phyloP scores from a whole-genome alignment of 2,797 vertebrate species.

The Typhlichthys eigenmanni region DNA sequence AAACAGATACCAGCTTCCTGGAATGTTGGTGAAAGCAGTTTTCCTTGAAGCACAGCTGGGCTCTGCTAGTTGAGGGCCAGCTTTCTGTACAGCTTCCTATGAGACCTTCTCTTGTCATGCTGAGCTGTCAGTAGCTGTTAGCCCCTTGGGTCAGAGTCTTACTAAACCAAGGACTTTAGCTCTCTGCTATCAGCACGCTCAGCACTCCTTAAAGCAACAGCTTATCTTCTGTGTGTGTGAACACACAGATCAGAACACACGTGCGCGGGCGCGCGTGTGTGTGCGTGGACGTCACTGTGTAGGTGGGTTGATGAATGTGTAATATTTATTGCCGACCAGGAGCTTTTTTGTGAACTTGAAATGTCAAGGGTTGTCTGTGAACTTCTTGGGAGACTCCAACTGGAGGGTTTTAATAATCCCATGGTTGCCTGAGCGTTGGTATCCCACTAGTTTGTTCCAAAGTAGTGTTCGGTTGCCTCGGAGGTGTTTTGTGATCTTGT shows the following conservation, averaged over 20 bases:
- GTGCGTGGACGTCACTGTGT: constrained; percentile 16
- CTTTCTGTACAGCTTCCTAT: neutral
- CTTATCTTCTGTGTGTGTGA: constrained; percentile 56
- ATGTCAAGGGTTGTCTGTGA: constrained; percentile 17
- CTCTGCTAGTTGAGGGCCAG: neutral
- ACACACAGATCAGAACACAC: too few species aligned
- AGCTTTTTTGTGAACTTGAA: constrained; percentile 1
- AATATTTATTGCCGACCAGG: constrained; percentile 16
- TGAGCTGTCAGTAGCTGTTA: constrained; percentile 51
- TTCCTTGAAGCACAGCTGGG: neutral
- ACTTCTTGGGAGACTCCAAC: neutral
- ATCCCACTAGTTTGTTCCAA: constrained; percentile 15
- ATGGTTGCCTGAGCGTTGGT: constrained; percentile 35
- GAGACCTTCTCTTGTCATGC: constrained; percentile 12
- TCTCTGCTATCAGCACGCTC: constrained; percentile 58
- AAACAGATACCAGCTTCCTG: too few species aligned
- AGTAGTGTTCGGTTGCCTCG: constrained; percentile 18
- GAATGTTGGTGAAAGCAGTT: neutral
- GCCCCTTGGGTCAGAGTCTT: constrained; percentile 68
- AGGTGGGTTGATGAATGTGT: constrained; percentile 16
- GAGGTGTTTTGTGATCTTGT: constrained; percentile 20
- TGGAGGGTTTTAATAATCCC: neutral
- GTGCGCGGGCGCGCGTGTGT: neutral
- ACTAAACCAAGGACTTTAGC: constrained; percentile 65
- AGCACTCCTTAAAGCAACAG: constrained; percentile 15